These are phyloP conservation scores for Diabrotica balteata DNA, from an alignment of 2,888 invertebrate genomes.

Conservation along the genomic window DNA sequence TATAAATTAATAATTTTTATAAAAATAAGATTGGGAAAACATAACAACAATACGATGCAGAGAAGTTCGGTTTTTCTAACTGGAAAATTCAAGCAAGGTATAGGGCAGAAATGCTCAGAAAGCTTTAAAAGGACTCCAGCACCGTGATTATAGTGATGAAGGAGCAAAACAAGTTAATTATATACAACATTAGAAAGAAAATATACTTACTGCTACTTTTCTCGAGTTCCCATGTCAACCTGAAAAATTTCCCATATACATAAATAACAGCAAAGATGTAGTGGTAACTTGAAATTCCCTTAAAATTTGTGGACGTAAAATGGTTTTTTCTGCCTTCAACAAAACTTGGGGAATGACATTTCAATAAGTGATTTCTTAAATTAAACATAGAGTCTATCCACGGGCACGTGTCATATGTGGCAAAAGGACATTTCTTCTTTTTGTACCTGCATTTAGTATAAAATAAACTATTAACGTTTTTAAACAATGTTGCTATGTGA, in stretches of 20 bases:
- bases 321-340: constrained; percentile 36
- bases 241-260: constrained; percentile 37
- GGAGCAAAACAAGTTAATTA: too few relatives aligned
- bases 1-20: too few relatives aligned
- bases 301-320: constrained; percentile 37
- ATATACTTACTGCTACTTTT: constrained; percentile 1
- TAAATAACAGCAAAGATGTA: constrained; percentile 39
- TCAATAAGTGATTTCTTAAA: constrained; percentile 30
- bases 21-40: too few relatives aligned
- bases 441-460: constrained; percentile 8
- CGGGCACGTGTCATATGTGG: constrained; percentile 28
- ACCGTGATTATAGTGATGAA: too few relatives aligned
- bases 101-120: too few relatives aligned
- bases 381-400: constrained; percentile 33
- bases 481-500: too few relatives aligned
- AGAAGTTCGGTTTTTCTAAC: too few relatives aligned
- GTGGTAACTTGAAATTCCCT: constrained; percentile 30
- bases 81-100: too few relatives aligned
- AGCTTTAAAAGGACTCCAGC: too few relatives aligned
- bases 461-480: too few relatives aligned
- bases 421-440: constrained; percentile 19
- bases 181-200: too few relatives aligned
- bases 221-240: constrained; percentile 41
- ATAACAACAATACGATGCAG: too few relatives aligned
- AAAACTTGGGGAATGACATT: constrained; percentile 35